Percentiles rank a stretch among this genome's conserved stretches.
These are phyloP conservation scores for Lycodopsis pacificus DNA, from an alignment of 2,797 vertebrate genomes.

Conservation along the genomic window DNA sequence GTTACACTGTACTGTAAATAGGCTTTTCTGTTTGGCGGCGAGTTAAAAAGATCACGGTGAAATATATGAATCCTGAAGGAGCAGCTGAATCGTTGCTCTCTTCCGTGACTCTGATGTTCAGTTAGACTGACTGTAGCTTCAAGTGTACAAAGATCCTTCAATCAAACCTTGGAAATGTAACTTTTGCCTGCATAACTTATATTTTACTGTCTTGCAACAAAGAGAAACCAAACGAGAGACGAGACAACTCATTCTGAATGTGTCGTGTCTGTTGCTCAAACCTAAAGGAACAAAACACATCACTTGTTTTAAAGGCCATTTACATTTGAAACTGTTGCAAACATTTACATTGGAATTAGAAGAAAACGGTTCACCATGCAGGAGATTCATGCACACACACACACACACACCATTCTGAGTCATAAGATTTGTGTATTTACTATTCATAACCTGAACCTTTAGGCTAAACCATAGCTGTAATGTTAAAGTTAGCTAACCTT, in stretches of 20 bases:
- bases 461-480: slow-evolving; percentile 12
- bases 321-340: slow-evolving; percentile 21
- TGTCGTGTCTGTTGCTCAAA: slow-evolving; percentile 76
- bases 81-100: slow-evolving; percentile 41
- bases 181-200: slow-evolving; percentile 82
- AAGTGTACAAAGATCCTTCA: slow-evolving; percentile 76
- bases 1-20: slow-evolving; percentile 69
- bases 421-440: slow-evolving; percentile 29
- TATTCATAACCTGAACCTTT: slow-evolving; percentile 4
- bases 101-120: slow-evolving; percentile 69
- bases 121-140: slow-evolving; percentile 66
- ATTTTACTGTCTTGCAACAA: slow-evolving; percentile 85
- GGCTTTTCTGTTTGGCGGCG: slow-evolving; percentile 46
- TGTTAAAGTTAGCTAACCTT: slow-evolving; percentile 5
- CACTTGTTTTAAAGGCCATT: slow-evolving; percentile 34
- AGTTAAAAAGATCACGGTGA: slow-evolving; percentile 36
- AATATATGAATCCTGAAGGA: slow-evolving; percentile 42
- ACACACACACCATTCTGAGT: neutral
- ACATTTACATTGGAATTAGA: slow-evolving; percentile 21
- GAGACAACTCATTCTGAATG: slow-evolving; percentile 78
- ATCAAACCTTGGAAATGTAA: slow-evolving; percentile 80
- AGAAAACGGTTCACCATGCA: neutral
- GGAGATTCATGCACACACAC: neutral
- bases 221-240: slow-evolving; percentile 73
- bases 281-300: slow-evolving; percentile 59